Percentiles rank a stretch among this genome's conserved stretches.
Conservation (phyloP, 2,888 invertebrate species). For the Perithous albicinctus region DNA sequence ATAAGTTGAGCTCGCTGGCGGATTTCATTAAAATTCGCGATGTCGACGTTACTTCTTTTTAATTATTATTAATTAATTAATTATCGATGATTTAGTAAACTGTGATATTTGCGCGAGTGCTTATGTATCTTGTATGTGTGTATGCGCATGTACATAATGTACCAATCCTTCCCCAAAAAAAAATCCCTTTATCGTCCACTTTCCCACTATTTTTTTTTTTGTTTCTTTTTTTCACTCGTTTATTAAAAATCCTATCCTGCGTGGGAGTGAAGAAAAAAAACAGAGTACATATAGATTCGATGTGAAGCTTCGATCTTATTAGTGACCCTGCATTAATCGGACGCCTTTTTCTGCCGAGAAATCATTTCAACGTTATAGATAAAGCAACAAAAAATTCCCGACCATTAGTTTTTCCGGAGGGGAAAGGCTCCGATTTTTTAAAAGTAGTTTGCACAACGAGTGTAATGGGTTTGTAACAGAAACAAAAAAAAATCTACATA, state of each 20-base stretch:
- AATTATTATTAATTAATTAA: slow-evolving; percentile 52
- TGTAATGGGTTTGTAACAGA: slow-evolving; percentile 62
- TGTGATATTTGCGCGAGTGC: slow-evolving; percentile 81
- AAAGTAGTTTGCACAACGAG: slow-evolving; percentile 69
- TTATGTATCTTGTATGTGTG: slow-evolving; percentile 72
- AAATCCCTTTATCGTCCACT: slow-evolving; percentile 36
- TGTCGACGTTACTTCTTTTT: slow-evolving; percentile 27
- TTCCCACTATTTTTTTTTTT: too few relatives aligned
- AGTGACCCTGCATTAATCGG: slow-evolving; percentile 33
- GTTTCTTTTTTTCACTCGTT: slow-evolving; percentile 10
- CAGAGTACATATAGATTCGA: slow-evolving; percentile 48
- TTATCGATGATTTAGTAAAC: slow-evolving; percentile 77
- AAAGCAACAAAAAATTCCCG: slow-evolving; percentile 8
- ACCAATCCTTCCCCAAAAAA: slow-evolving; percentile 64
- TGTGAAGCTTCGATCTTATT: slow-evolving; percentile 55
- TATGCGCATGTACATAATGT: slow-evolving; percentile 74
- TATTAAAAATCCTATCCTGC: slow-evolving; percentile 20
- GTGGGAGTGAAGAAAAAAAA: slow-evolving; percentile 25
- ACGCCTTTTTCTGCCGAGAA: slow-evolving; percentile 21
- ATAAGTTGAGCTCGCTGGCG: slow-evolving; percentile 12
- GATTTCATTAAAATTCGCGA: slow-evolving; percentile 12
- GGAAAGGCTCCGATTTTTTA: slow-evolving; percentile 57
- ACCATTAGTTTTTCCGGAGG: slow-evolving; percentile 31
- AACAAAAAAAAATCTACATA: too few relatives aligned
- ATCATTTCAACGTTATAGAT: background rate